phyloP scores from a whole-genome alignment of 35 echinoderm and acorn worm genomes.

The Eucidaris tribuloides region DNA sequence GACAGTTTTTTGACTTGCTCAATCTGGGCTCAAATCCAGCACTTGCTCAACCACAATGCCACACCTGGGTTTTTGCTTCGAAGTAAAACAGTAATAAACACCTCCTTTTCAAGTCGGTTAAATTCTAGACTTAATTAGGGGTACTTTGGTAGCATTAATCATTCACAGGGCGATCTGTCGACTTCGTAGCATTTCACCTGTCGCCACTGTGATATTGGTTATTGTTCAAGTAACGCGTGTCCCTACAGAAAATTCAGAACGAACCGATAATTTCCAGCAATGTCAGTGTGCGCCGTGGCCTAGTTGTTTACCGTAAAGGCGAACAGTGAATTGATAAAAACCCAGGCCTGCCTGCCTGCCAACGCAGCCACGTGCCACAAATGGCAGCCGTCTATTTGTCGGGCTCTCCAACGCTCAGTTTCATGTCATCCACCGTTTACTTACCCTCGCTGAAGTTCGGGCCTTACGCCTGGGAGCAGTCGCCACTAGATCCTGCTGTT shows the following conservation, averaged over 20 bases:
- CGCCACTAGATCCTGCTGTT: conserved; percentile 41
- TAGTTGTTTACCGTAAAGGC: conserved; percentile 51
- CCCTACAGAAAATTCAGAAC: conserved; percentile 37
- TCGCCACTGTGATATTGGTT: conserved; percentile 19
- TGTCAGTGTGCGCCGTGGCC: conserved; percentile 25
- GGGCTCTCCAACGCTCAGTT: conserved; percentile 43
- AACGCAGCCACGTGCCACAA: conserved; percentile 33
- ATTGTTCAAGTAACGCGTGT: conserved; percentile 43
- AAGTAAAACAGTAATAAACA: conserved; percentile 46
- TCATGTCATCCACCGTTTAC: conserved; percentile 28
- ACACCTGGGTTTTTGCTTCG: conserved; percentile 42
- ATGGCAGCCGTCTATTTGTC: conserved; percentile 52
- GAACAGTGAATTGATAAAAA: conserved; percentile 45
- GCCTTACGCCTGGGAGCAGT: conserved; percentile 10
- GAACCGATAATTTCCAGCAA: conserved; percentile 44
- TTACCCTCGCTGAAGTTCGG: conserved; percentile 43
- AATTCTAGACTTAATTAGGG: conserved; percentile 66
- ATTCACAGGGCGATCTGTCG: conserved; percentile 41
- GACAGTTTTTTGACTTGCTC: conserved; percentile 11
- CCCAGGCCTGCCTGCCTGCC: conserved; percentile 23
- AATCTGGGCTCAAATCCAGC: conserved; percentile 11
- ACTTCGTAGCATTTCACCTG: conserved; percentile 52
- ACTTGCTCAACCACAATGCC: conserved; percentile 20
- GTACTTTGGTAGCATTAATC: conserved; percentile 69
- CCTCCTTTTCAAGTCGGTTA: conserved; percentile 59